Evolutionary conservation across 1,140 invertebrate genomes (phyloP), one percentile per base, ranked within the genome.

Genomic region (Gryllus bimaculatus): DNA sequence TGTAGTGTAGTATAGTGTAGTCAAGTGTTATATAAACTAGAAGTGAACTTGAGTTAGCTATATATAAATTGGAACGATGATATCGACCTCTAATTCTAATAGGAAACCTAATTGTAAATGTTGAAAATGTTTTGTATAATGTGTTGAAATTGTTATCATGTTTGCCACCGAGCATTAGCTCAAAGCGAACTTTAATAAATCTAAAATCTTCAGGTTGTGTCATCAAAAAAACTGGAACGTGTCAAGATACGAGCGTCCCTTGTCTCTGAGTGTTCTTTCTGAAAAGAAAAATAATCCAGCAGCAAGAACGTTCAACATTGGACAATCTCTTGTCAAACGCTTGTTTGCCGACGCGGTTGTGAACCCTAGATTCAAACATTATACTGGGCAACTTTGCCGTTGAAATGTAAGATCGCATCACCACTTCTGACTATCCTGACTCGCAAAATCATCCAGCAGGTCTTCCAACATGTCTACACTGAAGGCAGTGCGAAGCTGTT

Each of bases 231-330:
- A 10, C 74, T 74, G 74, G 12, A 74, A 1, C 10, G 2, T 77
- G 26, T 48, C 48, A 39, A 77, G 76, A 77, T 20, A 47, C 13
- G 48, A 20, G 47, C 47, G 12, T 20, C 76, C 39, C 21, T 8
- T 13, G 0, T 7, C 39, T n/a, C n/a, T n/a, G n/a, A n/a, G n/a
- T 0, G 74, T 74, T 74, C 8, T 15, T 74, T 74, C 74, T 10
- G 74, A n/a, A n/a, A 74, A 74, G 74, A 74, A 74, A 74, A 54
- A 77, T 54, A 10, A 10, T 7, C 76, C 47, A 49, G 21, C 8
- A 48, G 18, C 21, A n/a, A 78, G 73, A 3, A 78, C 48, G 4
- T 78, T 66, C 78, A 48, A 74, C n/a, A 21, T 74, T 26, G 74
- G 74, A n/a, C 5, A 74, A n/a, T n/a, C 74, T n/a, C 74, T n/a